Evolutionary conservation across 2,888 invertebrate genomes (phyloP).

Genomic region (Branchipolynoe longqiensis): DNA sequence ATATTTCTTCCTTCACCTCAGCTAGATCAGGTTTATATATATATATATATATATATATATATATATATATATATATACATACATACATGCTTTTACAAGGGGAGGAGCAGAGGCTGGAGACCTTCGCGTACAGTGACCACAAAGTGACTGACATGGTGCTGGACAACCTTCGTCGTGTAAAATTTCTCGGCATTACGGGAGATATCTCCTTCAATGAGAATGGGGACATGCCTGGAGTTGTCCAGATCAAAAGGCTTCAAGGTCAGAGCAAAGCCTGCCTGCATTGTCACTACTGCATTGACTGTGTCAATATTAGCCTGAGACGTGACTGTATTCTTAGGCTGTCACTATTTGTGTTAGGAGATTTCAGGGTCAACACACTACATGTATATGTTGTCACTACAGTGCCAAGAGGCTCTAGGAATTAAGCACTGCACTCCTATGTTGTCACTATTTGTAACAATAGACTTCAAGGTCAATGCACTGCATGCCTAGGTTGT

Average conservation of each 20-base stretch:
- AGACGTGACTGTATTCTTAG: no score
- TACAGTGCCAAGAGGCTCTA: no score
- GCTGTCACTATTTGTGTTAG: no score
- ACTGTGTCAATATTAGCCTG: no score
- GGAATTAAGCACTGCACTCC: no score
- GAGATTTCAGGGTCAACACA: no score
- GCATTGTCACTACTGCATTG: no score
- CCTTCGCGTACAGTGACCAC: constrained; percentile 1
- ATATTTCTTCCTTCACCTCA: not conserved
- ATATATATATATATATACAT: not conserved
- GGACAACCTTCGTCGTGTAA: constrained; percentile 3
- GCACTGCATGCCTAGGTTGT: no score
- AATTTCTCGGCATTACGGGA: constrained; percentile 36
- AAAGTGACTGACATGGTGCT: constrained; percentile 22
- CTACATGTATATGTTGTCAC: no score
- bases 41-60: not conserved
- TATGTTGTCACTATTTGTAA: no score
- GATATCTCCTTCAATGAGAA: constrained; percentile 33
- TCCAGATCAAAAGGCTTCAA: constrained; percentile 38
- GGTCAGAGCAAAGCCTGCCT: constrained; percentile 13
- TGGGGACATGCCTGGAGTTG: constrained; percentile 8
- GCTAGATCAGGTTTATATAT: not conserved
- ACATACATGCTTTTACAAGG: not conserved
- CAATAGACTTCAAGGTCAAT: no score
- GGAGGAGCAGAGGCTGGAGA: not conserved